Evolutionary conservation across 2,797 vertebrate species (phyloP), one percentile per base, ranked within the genome.

Genomic region (Diplodus sargus): DNA sequence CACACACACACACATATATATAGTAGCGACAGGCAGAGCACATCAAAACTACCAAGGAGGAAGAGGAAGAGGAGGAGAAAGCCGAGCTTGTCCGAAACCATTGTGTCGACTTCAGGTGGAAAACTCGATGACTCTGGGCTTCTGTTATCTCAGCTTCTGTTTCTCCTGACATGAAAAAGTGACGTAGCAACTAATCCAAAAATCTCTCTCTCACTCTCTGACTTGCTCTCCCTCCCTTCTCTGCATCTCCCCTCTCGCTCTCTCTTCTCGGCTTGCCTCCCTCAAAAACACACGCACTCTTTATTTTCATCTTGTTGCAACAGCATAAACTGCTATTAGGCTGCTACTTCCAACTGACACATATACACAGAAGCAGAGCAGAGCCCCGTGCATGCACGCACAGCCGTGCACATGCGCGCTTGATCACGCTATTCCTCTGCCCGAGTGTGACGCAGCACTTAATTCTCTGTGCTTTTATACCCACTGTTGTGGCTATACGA

Each of bases 381-480:
- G 93, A 94, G 89, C 77, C 78, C 59, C 84, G 39, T 23, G 76
- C 82, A 22, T 25, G 43, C 76, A 62, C 74, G 51, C 57, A 20
- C 34, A 39, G 69, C 74, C 62, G 63, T 53, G 85, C 83, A 81
- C 90, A 58, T 23, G 53, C 86, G 23, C 84, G 70, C 81, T 70
- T 52, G 68, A 83, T 84, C 88, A 76, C 85, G 74, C 88, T 82
- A 69, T 88, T 91, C 89, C 92, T 92, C 94, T 94, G 94, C 92
- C 95, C 93, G 93, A 96, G 95, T 98, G 97, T 99, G 98, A 99
- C 98, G 98, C 98, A 99, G 97, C 97, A 98, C 95, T 97, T 98
- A 97, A 98, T 99, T 99, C 97, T 97, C 96, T 72, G 72, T 83
- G 89, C 90, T 93, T 90, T 90, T 86, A 76, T 58, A 60, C 96